Evolutionary conservation across 2,888 invertebrate genomes (phyloP), one percentile per base, ranked within the genome.

Genomic region (Atethmia centrago): DNA sequence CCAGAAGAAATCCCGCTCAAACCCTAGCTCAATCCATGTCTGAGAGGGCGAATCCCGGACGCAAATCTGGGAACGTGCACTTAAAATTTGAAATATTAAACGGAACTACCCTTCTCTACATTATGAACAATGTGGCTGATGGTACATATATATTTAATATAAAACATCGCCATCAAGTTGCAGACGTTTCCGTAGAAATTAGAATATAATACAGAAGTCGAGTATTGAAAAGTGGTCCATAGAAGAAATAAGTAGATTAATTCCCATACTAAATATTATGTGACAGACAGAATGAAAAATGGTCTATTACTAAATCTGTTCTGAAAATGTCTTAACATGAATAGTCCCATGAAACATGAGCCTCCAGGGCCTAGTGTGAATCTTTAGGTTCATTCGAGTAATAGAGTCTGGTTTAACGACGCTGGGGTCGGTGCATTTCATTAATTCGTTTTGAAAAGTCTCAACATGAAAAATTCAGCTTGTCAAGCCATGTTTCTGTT

Each of bases 1-100:
- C 89, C 83, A 86, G 79, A 93, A 93, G 90, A 92, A 92, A 91
- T 90, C 88, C 87, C 83, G 80, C 89, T 89, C 87, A 91, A 90
- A 90, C 87, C 80, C 83, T 89, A 88, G 86, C 88, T 87, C 73
- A 83, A 77, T 80, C 86, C 87, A 89, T 89, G 88, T 85, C 85
- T 83, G 87, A 89, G 89, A 88, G 82, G 88, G 88, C 89, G 87
- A 91, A 91, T 89, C 87, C 83, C 84, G 51, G 53, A 58, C 51
- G 71, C 56, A 82, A 84, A 83, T 82, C 72, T 65, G 67, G 28
- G 58, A 61, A 25, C 31, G 40, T 56, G 66, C 66, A 66, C 55
- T 77, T 75, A 79, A 78, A 40, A 40, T 70, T 21, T 70, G 16
- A 78, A 78, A 78, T 75, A 78, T 78, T 75, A 21, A 75, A 40